These are phyloP conservation scores for Chironomus riparius DNA, from an alignment of 2,888 invertebrate species.

Conservation along the genomic window DNA sequence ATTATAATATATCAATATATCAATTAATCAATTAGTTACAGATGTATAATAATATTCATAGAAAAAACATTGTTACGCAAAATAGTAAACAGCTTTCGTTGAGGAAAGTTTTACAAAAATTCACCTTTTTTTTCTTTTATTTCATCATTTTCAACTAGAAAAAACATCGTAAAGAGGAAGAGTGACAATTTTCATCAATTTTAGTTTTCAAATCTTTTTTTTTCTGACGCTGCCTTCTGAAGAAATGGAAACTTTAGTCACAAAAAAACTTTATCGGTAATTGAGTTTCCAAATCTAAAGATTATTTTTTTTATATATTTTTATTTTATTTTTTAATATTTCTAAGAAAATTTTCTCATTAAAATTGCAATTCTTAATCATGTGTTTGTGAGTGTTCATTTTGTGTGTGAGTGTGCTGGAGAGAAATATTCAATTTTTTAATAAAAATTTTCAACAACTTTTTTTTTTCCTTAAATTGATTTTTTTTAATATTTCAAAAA, in stretches of 20 bases:
- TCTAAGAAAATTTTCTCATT: not conserved
- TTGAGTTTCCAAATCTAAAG: not conserved
- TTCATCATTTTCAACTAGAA: not conserved
- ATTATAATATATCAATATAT: not conserved
- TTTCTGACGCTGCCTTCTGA: not conserved
- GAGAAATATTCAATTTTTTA: not conserved
- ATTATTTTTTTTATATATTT: not conserved
- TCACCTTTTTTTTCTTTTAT: not conserved
- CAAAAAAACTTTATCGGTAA: not conserved
- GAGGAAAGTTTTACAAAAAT: not conserved
- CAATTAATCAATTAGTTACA: not conserved
- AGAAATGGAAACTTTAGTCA: not conserved
- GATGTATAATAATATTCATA: not conserved
- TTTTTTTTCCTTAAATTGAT: not conserved
- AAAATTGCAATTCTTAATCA: no score
- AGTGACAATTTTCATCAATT: not conserved
- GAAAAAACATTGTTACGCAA: constrained; percentile 2
- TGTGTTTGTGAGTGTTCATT: no score
- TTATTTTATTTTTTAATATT: not conserved
- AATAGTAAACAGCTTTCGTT: constrained; percentile 6
- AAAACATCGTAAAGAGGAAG: not conserved
- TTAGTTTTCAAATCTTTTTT: not conserved
- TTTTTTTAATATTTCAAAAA: not conserved
- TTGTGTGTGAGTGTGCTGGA: not conserved
- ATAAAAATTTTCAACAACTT: constrained; percentile 9